These are phyloP conservation scores for Leptodactylus fuscus DNA, from an alignment of 2,113 vertebrate genomes.

Conservation along the genomic window DNA sequence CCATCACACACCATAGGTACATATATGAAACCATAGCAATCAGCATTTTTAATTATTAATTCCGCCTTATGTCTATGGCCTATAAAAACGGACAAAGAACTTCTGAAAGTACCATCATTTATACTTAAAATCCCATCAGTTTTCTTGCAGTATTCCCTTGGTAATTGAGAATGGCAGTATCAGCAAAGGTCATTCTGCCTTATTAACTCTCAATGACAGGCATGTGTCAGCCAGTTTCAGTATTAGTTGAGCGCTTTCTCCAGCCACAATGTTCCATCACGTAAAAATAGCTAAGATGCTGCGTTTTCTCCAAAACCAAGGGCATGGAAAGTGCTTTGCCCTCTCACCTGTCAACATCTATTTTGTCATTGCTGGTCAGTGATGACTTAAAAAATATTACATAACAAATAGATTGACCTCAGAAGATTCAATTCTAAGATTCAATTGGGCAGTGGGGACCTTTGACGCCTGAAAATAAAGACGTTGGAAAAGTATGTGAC, in stretches of 20 bases:
- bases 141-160: conserved; percentile 2
- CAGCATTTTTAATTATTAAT: no score
- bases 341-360: conserved; percentile 36
- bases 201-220: conserved; percentile 35
- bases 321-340: conserved; percentile 32
- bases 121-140: not conserved
- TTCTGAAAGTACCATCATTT: not conserved
- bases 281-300: not conserved
- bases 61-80: not conserved
- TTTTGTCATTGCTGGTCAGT: conserved; percentile 13
- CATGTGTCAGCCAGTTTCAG: conserved; percentile 29
- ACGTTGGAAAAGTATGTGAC: no score
- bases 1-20: no score
- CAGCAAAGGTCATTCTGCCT: conserved; percentile 39
- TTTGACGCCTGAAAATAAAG: not conserved
- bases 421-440: not conserved
- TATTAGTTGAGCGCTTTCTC: conserved; percentile 5
- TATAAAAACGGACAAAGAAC: not conserved
- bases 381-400: not conserved
- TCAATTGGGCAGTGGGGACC: no score
- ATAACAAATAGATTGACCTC: conserved; percentile 7
- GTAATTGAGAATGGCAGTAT: conserved; percentile 1
- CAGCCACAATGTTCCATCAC: conserved; percentile 12
- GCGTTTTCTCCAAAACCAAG: not conserved
- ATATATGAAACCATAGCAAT: no score